Evolutionary conservation across 2,888 invertebrate genomes (phyloP), one percentile per base, ranked within the genome.

Genomic region (Melangyna quadrimaculata): DNA sequence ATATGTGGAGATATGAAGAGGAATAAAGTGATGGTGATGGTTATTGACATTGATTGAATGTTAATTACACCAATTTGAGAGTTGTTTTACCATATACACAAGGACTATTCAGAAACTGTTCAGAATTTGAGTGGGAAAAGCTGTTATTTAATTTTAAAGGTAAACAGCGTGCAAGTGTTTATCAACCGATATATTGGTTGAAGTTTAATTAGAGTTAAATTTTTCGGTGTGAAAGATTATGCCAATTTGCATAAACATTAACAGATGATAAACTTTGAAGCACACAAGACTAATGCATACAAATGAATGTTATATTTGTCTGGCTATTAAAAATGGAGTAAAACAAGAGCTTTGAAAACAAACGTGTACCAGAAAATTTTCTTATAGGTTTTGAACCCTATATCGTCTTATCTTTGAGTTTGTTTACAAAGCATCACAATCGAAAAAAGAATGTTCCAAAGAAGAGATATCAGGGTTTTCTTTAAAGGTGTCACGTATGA

Each of bases 41-140:
- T 48, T 67, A 67, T 67, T 67, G 67, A 67, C 67, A 35, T 67
- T 67, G 67, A 67, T 67, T 67, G 67, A 67, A 67, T 67, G 51
- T 32, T 67, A 67, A 67, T 67, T 67, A 67, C 67, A 67, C 67
- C 9, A 51, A 67, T 22, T 67, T 51, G 35, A 67, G 67, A 67
- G 51, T 35, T 67, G 32, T 48, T 51, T 32, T n/a, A n/a, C n/a
- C n/a, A n/a, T n/a, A n/a, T n/a, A 51, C 35, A 51, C 22, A 51
- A 67, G 43, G 14, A 48, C 48, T 32, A 48, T n/a, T 19, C 6
- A 29, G 9, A n/a, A n/a, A n/a, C n/a, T n/a, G n/a, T n/a, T n/a
- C n/a, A n/a, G n/a, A n/a, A 45, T 14, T 2, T 12, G n/a, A 12
- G n/a, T n/a, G 9, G 19, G 8, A 8, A 61, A 17, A 27, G 24